A percentile compares a stretch with the other conserved stretches of the same genome.
Evolutionary conservation across 1,140 invertebrate genomes (phyloP).

Genomic region (Scaptomyza graminum): DNA sequence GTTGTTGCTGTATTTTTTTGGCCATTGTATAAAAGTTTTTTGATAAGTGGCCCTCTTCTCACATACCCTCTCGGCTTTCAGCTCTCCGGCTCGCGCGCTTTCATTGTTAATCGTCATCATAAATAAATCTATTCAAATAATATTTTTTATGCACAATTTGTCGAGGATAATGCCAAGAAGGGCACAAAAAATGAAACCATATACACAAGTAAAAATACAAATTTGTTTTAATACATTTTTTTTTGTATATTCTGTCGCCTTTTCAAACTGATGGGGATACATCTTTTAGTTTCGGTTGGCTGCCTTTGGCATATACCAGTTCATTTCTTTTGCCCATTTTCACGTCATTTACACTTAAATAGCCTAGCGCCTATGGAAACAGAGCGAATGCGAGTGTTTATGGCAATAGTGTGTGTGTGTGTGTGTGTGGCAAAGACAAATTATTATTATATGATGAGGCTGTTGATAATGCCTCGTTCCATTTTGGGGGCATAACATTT

Average conservation of each 20-base stretch:
- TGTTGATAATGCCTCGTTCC: slow-evolving; percentile 70
- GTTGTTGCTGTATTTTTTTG: slow-evolving; percentile 7
- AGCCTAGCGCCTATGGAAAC: slow-evolving; percentile 66
- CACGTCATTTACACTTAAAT: slow-evolving; percentile 81
- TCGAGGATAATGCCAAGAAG: slow-evolving; percentile 12
- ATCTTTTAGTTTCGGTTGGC: slow-evolving; percentile 37
- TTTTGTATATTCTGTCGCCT: slow-evolving; percentile 55
- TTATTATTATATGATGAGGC: slow-evolving; percentile 66
- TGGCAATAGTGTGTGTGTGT: background rate
- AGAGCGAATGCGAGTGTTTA: background rate
- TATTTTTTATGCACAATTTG: slow-evolving; percentile 66
- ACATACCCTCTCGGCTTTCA: slow-evolving; percentile 1
- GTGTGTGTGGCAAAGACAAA: slow-evolving; percentile 34
- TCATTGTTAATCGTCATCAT: slow-evolving; percentile 71
- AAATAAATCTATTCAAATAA: slow-evolving; percentile 66
- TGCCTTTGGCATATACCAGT: slow-evolving; percentile 24
- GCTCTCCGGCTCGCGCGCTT: background rate
- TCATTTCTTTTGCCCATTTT: slow-evolving; percentile 58
- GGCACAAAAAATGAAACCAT: slow-evolving; percentile 41
- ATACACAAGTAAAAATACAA: slow-evolving; percentile 54
- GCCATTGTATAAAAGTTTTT: slow-evolving; percentile 48
- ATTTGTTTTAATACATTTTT: slow-evolving; percentile 23
- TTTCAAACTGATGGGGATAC: slow-evolving; percentile 36
- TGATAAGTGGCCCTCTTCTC: slow-evolving; percentile 41
- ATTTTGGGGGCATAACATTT: slow-evolving; percentile 75